Evolutionary conservation across 2,888 invertebrate species (phyloP), one percentile per base, ranked within the genome.

Genomic region (Ichneumoninae sp.): DNA sequence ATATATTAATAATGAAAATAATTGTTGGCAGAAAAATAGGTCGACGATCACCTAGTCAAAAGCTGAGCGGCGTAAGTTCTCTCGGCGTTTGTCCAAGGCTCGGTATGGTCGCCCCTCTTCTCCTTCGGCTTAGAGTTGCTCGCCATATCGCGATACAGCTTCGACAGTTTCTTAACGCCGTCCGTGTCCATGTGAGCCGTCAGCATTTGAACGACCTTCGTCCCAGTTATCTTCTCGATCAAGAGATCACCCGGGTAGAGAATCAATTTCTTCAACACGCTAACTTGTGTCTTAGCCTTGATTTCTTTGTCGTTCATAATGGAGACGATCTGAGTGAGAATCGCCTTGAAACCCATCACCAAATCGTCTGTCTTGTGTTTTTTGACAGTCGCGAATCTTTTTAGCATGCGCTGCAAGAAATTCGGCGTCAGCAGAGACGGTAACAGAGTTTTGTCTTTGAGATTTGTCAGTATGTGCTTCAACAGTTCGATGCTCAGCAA

Each of bases 151-250:
- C 94, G 95, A 84, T 96, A 96, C 36, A 95, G 91, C 87, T 95
- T 94, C 0, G 95, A 95, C 87, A 97, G 93, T 90, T 95, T 95
- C 89, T 96, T 96, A 0, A 97, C 95, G 7, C 96, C 96, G 70
- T 95, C 95, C 7, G 93, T 93, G 83, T 95, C 95, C 81, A 97
- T 94, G 91, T 95, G 95, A 1, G 94, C 94, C n/a, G 95, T 95
- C 10, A 97, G 94, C 74, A 95, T 95, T 91, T 96, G 96, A 0
- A 96, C 93, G 66, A 96, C 92, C 88, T 95, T 96, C 16, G 95
- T 95, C 13, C 95, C 95, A 26, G 96, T 96, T 44, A 96, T 95
- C 93, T 96, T 96, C 89, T 97, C 96, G 85, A 97, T 96, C 93
- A 96, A 96, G 83, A 97, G 95, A 89, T 96, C 96, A 3, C 97